Evolutionary conservation across 2,888 invertebrate genomes (phyloP), one percentile per base, ranked within the genome.

Genomic region (Ophion slaviceki): DNA sequence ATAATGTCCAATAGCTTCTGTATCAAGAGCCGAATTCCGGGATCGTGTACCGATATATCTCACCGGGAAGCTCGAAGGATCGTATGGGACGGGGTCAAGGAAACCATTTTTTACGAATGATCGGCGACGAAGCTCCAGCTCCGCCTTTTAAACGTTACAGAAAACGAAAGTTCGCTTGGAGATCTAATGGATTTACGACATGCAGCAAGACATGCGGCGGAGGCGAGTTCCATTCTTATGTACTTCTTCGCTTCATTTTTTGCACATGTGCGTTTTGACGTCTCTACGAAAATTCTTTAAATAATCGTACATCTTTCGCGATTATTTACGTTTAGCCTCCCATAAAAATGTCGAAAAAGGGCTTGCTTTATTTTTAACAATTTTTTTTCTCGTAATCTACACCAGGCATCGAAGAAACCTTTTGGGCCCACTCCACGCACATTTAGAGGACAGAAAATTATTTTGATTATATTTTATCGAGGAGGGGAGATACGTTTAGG

Each of bases 31-130:
- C 96, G 76, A 98, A 98, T 95, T 97, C 97, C 61, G 98, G 97
- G 20, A 97, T 98, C 89, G 98, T 98, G 94, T 98, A 98, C 94
- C 97, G 98, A 93, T 98, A 97, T 92, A 95, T 97, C 79, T 95
- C 98, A 80, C 97, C 98, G 64, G 94, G 96, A 81, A 94, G 95
- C 47, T 53, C 77, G 32, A 85, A 74, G 36, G 83, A 87, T 24
- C 81, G 84, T 36, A 17, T 45, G 7, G 64, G 70, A 7, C 80
- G 72, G 17, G 68, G 53, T 53, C 76, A 66, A 57, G 75, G 66
- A 47, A 86, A 82, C 66, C 80, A 77, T 67, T 20, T 62, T 80
- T 67, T 66, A 77, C 70, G 68, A 64, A 84, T 87, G 87, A 83
- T 84, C 24, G 84, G 83, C 14, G 87, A 91, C 62, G 88, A 82